These are phyloP conservation scores for Drosophila watanabei DNA, from an alignment of 1,140 invertebrate genomes.

Conservation along the genomic window DNA sequence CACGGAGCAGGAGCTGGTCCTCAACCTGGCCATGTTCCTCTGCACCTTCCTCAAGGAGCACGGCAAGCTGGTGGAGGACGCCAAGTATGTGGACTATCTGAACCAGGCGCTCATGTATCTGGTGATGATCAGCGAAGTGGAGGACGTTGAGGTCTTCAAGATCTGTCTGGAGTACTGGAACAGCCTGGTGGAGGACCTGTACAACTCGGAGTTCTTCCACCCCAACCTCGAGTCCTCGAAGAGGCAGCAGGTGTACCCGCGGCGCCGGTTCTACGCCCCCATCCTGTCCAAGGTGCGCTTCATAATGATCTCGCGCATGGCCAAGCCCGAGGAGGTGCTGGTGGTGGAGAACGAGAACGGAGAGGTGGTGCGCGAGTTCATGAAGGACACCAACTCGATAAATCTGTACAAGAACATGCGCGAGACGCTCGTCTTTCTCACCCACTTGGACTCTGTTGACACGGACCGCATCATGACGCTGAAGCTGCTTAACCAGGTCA, in stretches of 20 bases:
- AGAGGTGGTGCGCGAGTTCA: slow-evolving; percentile 99
- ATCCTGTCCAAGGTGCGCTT: slow-evolving; percentile 96
- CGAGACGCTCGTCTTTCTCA: slow-evolving; percentile 99
- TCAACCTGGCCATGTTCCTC: slow-evolving; percentile 98
- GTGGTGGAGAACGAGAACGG: slow-evolving; percentile 99
- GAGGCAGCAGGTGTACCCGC: slow-evolving; percentile 83
- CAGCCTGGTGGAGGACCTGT: slow-evolving; percentile 95
- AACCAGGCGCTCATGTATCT: slow-evolving; percentile 96
- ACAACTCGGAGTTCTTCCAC: slow-evolving; percentile 90
- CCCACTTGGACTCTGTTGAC: slow-evolving; percentile 98
- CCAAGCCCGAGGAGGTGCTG: slow-evolving; percentile 99
- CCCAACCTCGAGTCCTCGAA: slow-evolving; percentile 82
- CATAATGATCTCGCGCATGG: slow-evolving; percentile 99
- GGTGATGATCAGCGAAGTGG: slow-evolving; percentile 98
- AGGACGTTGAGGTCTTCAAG: slow-evolving; percentile 99
- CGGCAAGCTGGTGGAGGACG: slow-evolving; percentile 94
- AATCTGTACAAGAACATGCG: slow-evolving; percentile 99
- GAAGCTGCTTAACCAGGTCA: slow-evolving; percentile 99
- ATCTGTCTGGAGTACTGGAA: slow-evolving; percentile 99
- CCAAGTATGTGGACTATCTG: slow-evolving; percentile 90
- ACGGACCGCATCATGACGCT: slow-evolving; percentile 99
- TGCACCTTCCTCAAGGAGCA: slow-evolving; percentile 99
- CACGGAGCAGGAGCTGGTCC: slow-evolving; percentile 99
- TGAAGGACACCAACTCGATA: slow-evolving; percentile 99
- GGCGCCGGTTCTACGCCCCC: slow-evolving; percentile 91